Percentiles rank a stretch among this genome's conserved stretches.
Evolutionary conservation across 2,113 vertebrate species (phyloP).

Genomic region (Oostethus manadensis): DNA sequence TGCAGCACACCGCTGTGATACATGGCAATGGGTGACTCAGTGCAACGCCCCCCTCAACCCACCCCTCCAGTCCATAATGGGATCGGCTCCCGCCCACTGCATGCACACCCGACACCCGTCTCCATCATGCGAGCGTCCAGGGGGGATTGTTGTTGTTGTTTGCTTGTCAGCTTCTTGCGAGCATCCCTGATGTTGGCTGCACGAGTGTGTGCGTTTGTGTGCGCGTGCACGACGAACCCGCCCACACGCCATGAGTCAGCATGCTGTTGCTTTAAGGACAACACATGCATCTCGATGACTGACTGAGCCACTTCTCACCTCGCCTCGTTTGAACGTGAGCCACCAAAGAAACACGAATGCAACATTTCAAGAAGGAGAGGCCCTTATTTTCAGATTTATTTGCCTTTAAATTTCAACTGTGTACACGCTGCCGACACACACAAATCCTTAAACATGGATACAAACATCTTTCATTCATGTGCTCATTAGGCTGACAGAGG

Average conservation of each 20-base stretch:
- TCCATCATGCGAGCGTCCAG: background rate
- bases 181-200: too few relatives aligned
- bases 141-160: background rate
- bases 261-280: background rate
- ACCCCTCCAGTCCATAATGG: background rate
- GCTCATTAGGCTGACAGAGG: background rate
- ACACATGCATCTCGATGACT: conserved; percentile 8
- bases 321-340: too few relatives aligned
- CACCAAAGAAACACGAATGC: background rate
- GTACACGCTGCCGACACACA: background rate
- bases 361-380: background rate
- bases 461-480: background rate
- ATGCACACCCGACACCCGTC: background rate
- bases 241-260: background rate
- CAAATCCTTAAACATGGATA: background rate
- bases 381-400: conserved; percentile 5
- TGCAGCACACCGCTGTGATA: background rate
- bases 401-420: conserved; percentile 1
- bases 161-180: too few relatives aligned
- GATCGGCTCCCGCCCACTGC: background rate
- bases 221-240: background rate
- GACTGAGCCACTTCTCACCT: too few relatives aligned
- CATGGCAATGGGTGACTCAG: background rate
- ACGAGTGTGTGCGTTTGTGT: background rate
- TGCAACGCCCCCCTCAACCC: background rate